These are phyloP conservation scores for Drosophila nigritarsus DNA, from an alignment of 2,888 invertebrate species.

Conservation along the genomic window DNA sequence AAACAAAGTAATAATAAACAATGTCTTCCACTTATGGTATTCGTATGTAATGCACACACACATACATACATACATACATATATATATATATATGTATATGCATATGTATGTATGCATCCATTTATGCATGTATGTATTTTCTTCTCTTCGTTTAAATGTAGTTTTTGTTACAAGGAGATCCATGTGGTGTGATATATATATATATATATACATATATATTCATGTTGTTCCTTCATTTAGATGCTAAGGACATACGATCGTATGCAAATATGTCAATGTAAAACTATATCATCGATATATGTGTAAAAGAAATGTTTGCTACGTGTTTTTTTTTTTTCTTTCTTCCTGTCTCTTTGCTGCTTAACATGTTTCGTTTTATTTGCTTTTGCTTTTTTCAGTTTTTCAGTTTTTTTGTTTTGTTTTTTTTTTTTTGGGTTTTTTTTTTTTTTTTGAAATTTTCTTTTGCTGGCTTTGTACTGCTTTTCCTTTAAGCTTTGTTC, in stretches of 20 bases:
- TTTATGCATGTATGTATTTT: constrained; percentile 37
- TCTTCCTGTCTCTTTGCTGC: constrained; percentile 25
- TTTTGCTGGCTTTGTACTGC: constrained; percentile 45
- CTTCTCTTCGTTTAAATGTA: constrained; percentile 43
- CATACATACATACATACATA: background rate
- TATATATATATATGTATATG: constrained; percentile 15
- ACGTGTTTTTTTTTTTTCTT: background rate
- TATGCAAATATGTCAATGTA: constrained; percentile 26
- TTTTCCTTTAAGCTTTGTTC: constrained; percentile 22
- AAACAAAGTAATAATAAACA: constrained; percentile 40
- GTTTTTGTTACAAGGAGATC: constrained; percentile 64
- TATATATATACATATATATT: constrained; percentile 5
- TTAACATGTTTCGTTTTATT: constrained; percentile 3
- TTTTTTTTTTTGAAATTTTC: background rate
- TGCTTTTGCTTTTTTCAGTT: background rate
- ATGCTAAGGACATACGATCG: constrained; percentile 39
- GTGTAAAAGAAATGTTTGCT: constrained; percentile 33
- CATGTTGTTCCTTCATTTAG: constrained; percentile 14
- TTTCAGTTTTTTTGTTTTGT: too few species aligned
- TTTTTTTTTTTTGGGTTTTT: background rate
- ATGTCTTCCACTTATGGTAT: constrained; percentile 51
- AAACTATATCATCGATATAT: constrained; percentile 14
- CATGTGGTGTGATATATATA: constrained; percentile 48
- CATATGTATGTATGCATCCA: constrained; percentile 4
- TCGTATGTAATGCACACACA: constrained; percentile 12